Evolutionary conservation across 2,888 invertebrate species (phyloP), one percentile per base, ranked within the genome.

Genomic region (Leptinotarsa tumamoca): DNA sequence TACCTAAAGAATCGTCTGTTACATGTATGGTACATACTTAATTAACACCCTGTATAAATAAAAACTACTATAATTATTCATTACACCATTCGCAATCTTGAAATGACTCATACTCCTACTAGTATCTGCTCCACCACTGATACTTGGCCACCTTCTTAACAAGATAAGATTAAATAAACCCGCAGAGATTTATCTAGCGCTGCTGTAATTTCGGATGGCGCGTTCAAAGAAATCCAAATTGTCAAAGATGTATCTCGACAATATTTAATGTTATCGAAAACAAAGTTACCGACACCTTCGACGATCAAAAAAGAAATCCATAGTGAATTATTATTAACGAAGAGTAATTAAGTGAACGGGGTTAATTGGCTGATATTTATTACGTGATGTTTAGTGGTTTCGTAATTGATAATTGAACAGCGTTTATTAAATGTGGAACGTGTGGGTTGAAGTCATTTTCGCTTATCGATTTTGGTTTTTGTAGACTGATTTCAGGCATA

Each of bases 81-180:
- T 43, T 3, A 13, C 13, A 43, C 43, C 3, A 43, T 43, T 43
- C 13, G 43, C 43, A 43, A 43, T 43, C 10, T 10, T 54, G 54
- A 54, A 54, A 0, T 54, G 54, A 54, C 54, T 18, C 7, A 21
- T 58, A 21, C 18, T 14, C 18, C 58, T n/a, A 10, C 18, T 58
- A 43, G 3, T 23, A 4, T 23, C 58, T 21, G 27, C 58, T 58
- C 21, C 58, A 58, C 23, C 58, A 58, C 58, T 58, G 58, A 77
- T 79, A 78, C 78, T 81, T 81, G 79, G 79, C 79, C 80, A 80
- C 81, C 80, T 80, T 70, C 79, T 81, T 79, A 79, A 81, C 79
- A 77, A 76, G 67, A 76, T 71, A 68, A 74, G 61, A 67, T 67
- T 51, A 27, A 43, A 63, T 63, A 27, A n/a, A 18, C 63, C 27